Evolutionary conservation across 2,113 vertebrate genomes (phyloP).

Genomic region (Lipotes vexillifer): DNA sequence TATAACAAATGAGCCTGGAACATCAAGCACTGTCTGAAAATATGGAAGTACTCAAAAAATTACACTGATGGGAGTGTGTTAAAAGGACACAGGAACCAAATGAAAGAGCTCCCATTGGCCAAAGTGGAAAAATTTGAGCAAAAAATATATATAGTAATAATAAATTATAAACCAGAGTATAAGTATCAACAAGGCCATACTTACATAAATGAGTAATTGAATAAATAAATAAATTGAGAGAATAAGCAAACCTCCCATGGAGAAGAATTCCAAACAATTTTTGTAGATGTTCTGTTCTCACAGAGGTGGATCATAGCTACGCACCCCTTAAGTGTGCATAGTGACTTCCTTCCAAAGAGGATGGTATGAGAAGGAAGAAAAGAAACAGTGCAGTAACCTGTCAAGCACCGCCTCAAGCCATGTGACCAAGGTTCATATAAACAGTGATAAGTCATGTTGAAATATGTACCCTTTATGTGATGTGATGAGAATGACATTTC

Average conservation of each 20-base stretch:
- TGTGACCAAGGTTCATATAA: not conserved
- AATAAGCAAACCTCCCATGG: not conserved
- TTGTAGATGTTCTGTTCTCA: not conserved
- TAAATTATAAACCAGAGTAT: not conserved
- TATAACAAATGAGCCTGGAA: not conserved
- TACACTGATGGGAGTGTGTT: not conserved
- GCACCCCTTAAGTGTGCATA: not conserved
- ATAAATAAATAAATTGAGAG: not conserved
- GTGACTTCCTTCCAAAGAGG: not conserved
- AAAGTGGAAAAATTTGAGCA: not conserved
- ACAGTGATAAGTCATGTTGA: not conserved
- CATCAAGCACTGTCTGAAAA: not conserved
- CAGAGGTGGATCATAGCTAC: not conserved
- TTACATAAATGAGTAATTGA: not conserved
- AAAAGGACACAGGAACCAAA: not conserved
- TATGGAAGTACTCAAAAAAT: not conserved
- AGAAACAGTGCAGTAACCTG: not conserved
- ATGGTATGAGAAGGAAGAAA: not conserved
- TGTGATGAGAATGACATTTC: not conserved
- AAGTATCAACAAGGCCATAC: not conserved
- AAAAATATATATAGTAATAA: not conserved
- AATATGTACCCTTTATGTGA: not conserved
- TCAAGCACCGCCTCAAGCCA: not conserved
- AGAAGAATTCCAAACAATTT: not conserved
- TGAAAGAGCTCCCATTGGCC: not conserved